These are phyloP conservation scores for Quadroppia sp. DNA, from an alignment of 2,888 invertebrate species.

Conservation along the genomic window DNA sequence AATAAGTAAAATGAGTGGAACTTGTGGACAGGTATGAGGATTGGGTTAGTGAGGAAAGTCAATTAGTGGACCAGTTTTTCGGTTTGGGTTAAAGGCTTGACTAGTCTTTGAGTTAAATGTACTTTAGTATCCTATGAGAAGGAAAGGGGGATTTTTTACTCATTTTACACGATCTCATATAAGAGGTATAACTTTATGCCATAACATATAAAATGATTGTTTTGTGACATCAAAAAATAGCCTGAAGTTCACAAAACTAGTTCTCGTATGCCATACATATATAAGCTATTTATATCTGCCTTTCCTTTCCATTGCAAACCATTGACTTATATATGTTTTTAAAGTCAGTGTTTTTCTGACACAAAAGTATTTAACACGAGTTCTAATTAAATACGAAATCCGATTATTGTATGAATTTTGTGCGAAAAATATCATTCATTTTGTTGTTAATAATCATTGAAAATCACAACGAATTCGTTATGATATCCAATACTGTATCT, in stretches of 20 bases:
- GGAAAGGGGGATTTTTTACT: not conserved
- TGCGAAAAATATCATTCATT: not conserved
- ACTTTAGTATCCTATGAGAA: not conserved
- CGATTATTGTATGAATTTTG: not conserved
- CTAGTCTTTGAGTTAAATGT: conserved; percentile 18
- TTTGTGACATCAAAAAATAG: conserved; percentile 29
- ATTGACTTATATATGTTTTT: too few relatives aligned
- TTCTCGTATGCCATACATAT: not conserved
- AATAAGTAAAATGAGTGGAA: not conserved
- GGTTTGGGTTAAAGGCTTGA: conserved; percentile 18
- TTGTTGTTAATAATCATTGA: not conserved
- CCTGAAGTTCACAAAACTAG: conserved; percentile 35
- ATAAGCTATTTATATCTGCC: not conserved
- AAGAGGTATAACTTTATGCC: not conserved
- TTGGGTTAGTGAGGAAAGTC: not conserved
- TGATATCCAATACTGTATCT: not conserved
- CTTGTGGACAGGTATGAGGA: not conserved
- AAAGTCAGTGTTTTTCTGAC: too few relatives aligned
- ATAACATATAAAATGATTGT: not conserved
- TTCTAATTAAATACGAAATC: too few relatives aligned
- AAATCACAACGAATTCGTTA: not conserved
- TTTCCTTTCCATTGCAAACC: not conserved
- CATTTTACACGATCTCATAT: not conserved
- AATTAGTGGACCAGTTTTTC: conserved; percentile 18
- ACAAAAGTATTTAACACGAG: too few relatives aligned